Base-by-base conservation (phyloP, 2,888 invertebrate genomes). In the Noctua fimbriata region DNA sequence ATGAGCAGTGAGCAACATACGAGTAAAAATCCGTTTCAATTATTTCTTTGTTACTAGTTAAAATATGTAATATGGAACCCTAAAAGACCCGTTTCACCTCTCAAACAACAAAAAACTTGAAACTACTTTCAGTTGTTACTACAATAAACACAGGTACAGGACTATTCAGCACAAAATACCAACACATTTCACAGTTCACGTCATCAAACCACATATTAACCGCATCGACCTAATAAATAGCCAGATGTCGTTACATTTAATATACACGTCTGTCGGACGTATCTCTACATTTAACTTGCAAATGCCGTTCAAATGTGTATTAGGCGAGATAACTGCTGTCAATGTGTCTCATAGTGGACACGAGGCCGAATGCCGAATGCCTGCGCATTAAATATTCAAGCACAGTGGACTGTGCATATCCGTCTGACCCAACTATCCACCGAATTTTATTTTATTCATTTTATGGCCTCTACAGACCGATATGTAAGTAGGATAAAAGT, bases 271-370 rank as follows among this genome's bases (percentile, higher is more conserved):
- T 67, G 82, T 73, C 71, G 28, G 70, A 73, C 73, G 66, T 55
- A 67, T 87, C 80, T 86, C 77, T 76, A 82, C 87, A 87, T 89
- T 86, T 85, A 89, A 82, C 86, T 85, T 86, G 80, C 79, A 87
- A 82, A 88, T 86, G 79, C 76, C 63, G 76, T 85, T 88, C 85
- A 85, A 87, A 88, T 75, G 89, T 81, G 81, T 89, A 86, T 86
- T 84, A 89, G 85, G 77, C 78, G 85, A 89, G 87, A 91, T 91
- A 92, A 87, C 90, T 76, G 87, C 89, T 89, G 91, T 92, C 92
- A 90, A 92, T 92, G 85, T 88, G 88, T 92, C 92, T 89, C 86
- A 86, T 89, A 84, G 85, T 78, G 75, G 60, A 90, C 87, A 82
- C 82, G 75, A 70, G 55, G 65, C 81, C 78, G 87, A 89, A 86